Base-by-base conservation (phyloP, 2,797 vertebrate species). In the Heteromormyrus szaboi region DNA sequence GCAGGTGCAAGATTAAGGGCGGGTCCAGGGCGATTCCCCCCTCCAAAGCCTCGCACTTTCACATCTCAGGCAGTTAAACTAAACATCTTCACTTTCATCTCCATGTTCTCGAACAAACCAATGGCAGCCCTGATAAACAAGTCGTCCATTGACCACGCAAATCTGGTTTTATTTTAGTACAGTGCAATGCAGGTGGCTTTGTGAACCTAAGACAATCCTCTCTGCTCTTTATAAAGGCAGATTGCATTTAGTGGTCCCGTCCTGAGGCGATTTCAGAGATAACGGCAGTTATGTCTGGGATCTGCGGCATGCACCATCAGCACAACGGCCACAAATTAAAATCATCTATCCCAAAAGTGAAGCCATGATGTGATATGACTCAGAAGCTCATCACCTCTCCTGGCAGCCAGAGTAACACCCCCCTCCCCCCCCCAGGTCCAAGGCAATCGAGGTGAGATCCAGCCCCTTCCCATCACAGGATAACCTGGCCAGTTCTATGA, bases 271-370 rank as follows among this genome's bases (percentile, higher is more conserved):
- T 87, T 25, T 46, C 11, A 11, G n/a, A 65, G 59, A 87, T 68
- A 54, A 86, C 85, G 50, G 65, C 89, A 33, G 59, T 88, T 88
- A 50, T 22, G 17, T 85, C 50, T 86, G 48, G n/a, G 62, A 79
- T 59, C 85, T 37, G 5, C 41, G 14, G 79, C 81, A 4, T 4
- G 83, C 50, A 53, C 54, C 56, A 79, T 88, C 54, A 76, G 56
- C 87, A 17, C 83, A 33, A 79, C n/a, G 88, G 76, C 79, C 83
- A 17, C 22, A 68, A 89, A 85, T 76, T 59, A 29, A 46, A 90
- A 88, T 41, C 81, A 72, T 79, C 48, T 29, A 56, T 72, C 81
- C 41, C 86, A 14, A 50, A 65, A 68, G 59, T 3, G 53, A 29
- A 54, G 50, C 29, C 33, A 14, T 86, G 53, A 54, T 29, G 53